Evolutionary conservation across 2,888 invertebrate genomes (phyloP).

Genomic region (Ceratothoa steindachneri): DNA sequence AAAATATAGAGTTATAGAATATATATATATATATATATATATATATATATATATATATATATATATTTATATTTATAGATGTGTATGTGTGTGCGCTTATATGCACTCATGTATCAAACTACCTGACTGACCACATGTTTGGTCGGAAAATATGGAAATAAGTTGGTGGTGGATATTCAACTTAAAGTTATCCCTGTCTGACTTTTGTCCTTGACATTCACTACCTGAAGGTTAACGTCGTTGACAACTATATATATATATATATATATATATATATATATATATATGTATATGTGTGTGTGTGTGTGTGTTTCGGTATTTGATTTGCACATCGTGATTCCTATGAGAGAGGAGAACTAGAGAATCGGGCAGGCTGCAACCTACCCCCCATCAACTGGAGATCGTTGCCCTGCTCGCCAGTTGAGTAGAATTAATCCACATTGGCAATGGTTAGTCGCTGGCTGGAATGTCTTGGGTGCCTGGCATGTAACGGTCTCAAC

Average conservation of each 20-base stretch:
- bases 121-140: no score
- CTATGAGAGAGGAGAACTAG: no score
- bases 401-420: no score
- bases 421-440: no score
- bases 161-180: no score
- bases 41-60: constrained; percentile 7
- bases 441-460: no score
- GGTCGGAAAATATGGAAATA: no score
- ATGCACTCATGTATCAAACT: not conserved
- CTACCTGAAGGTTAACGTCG: not conserved
- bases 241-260: not conserved
- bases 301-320: not conserved
- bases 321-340: not conserved
- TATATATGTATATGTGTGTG: not conserved
- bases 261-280: constrained; percentile 12
- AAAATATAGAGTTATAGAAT: no score
- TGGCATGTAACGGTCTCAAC: no score
- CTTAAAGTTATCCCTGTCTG: not conserved
- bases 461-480: no score
- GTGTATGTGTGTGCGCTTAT: not conserved
- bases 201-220: not conserved
- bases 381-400: not conserved
- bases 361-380: not conserved
- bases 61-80: not conserved
- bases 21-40: constrained; percentile 14